Base-by-base conservation (phyloP, 2,888 invertebrate genomes). In the Celastrina argiolus region DNA sequence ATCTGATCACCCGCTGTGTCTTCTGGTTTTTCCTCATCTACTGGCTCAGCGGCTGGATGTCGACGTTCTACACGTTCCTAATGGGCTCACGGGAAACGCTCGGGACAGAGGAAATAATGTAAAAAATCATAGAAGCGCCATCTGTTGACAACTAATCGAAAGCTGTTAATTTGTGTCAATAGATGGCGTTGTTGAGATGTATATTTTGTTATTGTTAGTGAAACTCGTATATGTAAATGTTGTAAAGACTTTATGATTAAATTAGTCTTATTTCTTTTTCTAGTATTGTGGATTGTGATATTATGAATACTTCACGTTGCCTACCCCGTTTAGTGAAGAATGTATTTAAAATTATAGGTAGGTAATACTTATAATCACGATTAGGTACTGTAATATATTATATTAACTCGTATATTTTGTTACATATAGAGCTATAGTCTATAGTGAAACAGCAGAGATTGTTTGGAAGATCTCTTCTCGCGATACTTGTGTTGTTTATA, bases 1-100 rank as follows among this genome's bases (percentile, higher is more conserved):
- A 98, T 78, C 87, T 94, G 39, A 79, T 97, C 3, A 93, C 94
- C 58, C 94, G 95, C 76, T 91, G 93, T 0, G 76, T 96, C 18
- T 94, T 96, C 85, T 92, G 94, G 80, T 88, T 90, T 2, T 85
- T 94, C 4, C 74, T 96, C n/a, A 74, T 94, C 10, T 96, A 93
- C 82, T 88, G 91, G 81, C 56, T 89, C 34, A 85, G 83, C 14
- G 88, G 90, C 0, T 85, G 79, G 78, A 63, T 84, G 22, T 74
- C 83, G 0, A 74, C 83, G 0, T 69, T 83, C 45, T 79, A 74
- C 70, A 78, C 77, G 1, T 80, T 70, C 39, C 42, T 77, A 0
- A 68, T 74, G 2, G 76, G 78, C 0, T 69, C 78, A 1, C 75
- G 70, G 56, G 74, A 74, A 6, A 71, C 70, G 22, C 70, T 71